Percentiles rank a stretch among this genome's conserved stretches.
Conservation (phyloP, 64 coral and sea anemone species). For the Stichodactyla mertensii region DNA sequence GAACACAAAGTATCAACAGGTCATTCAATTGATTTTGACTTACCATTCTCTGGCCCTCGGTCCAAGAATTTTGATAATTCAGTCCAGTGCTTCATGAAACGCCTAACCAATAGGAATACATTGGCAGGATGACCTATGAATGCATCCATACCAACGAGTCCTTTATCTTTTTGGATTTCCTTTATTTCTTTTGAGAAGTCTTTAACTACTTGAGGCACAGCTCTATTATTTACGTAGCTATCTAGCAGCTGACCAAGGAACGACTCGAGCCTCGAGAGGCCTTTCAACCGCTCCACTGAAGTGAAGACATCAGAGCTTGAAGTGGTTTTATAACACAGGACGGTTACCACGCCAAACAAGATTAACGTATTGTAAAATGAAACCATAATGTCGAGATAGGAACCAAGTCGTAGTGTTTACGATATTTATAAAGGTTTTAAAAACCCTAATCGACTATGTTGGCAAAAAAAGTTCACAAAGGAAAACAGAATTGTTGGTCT, state of each 20-base stretch:
- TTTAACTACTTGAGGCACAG: conserved; percentile 20
- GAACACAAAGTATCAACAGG: neutral
- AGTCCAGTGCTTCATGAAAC: conserved; percentile 54
- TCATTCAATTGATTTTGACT: neutral
- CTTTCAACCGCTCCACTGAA: conserved; percentile 38
- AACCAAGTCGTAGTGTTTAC: no score
- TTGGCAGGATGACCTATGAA: conserved; percentile 45
- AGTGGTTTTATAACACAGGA: neutral
- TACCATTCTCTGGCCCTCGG: conserved; percentile 30
- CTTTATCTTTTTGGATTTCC: conserved; percentile 16
- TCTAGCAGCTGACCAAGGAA: conserved; percentile 23
- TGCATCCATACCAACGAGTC: conserved; percentile 9
- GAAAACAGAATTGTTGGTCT: neutral
- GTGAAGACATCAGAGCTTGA: conserved; percentile 37
- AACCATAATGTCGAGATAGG: neutral
- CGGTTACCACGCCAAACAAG: neutral
- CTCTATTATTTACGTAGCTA: conserved; percentile 9
- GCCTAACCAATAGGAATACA: conserved; percentile 37
- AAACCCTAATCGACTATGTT: neutral
- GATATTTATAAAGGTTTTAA: no score
- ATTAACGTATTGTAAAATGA: neutral
- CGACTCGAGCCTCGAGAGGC: conserved; percentile 31
- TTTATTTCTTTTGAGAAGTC: conserved; percentile 35
- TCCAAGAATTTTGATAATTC: conserved; percentile 27
- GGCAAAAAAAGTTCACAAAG: neutral